phyloP scores from a whole-genome alignment of 2,797 vertebrate genomes.

The Vipera ursinii region DNA sequence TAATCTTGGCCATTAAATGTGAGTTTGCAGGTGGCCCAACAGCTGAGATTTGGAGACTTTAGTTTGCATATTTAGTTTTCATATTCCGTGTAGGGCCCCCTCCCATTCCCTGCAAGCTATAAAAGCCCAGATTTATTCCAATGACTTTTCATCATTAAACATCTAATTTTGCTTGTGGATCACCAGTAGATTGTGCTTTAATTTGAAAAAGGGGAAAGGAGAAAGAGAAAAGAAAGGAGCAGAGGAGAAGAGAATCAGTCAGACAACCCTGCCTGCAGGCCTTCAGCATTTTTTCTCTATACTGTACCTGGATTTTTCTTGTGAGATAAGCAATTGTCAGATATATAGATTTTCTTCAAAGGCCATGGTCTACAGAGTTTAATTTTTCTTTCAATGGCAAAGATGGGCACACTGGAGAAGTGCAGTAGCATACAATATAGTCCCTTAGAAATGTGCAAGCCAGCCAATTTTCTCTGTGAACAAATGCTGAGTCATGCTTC shows the following conservation, averaged over 20 bases:
- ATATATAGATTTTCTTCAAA: slow-evolving; percentile 58
- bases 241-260: slow-evolving; percentile 32
- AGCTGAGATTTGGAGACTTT: slow-evolving; percentile 70
- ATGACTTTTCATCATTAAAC: slow-evolving; percentile 67
- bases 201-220: slow-evolving; percentile 39
- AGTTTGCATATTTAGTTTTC: slow-evolving; percentile 76
- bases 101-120: slow-evolving; percentile 62
- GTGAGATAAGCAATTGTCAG: slow-evolving; percentile 55
- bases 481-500: background rate
- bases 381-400: background rate
- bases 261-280: slow-evolving; percentile 51
- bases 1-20: slow-evolving; percentile 77
- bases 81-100: slow-evolving; percentile 58
- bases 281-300: slow-evolving; percentile 40
- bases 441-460: slow-evolving; percentile 49
- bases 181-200: slow-evolving; percentile 49
- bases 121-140: slow-evolving; percentile 70
- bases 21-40: slow-evolving; percentile 77
- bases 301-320: slow-evolving; percentile 48
- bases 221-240: slow-evolving; percentile 21
- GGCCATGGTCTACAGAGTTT: slow-evolving; percentile 42
- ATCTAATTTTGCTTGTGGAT: slow-evolving; percentile 57
- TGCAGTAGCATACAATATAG: slow-evolving; percentile 23
- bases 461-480: background rate
- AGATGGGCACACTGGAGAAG: slow-evolving; percentile 41